These are phyloP conservation scores for Junonia oenone DNA, from an alignment of 2,888 invertebrate species.

Conservation along the genomic window DNA sequence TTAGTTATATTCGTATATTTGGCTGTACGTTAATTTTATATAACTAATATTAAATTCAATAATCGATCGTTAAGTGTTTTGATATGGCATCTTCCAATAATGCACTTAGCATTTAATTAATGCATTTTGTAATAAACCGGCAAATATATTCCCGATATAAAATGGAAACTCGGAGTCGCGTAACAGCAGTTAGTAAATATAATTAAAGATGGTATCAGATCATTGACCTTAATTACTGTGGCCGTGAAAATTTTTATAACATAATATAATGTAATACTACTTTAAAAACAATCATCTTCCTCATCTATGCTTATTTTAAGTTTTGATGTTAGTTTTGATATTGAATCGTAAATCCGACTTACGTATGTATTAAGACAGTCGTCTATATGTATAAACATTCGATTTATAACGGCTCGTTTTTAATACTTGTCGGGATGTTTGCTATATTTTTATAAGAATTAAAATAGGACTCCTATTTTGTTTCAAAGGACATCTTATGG, in stretches of 20 bases:
- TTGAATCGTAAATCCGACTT: background rate
- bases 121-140: constrained; percentile 21
- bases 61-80: constrained; percentile 25
- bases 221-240: constrained; percentile 13
- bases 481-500: too few relatives aligned
- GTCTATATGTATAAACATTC: too few relatives aligned
- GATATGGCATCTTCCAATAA: constrained; percentile 7
- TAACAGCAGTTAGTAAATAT: constrained; percentile 21
- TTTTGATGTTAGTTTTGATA: background rate
- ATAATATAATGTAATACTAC: background rate
- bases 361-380: too few relatives aligned
- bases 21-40: background rate
- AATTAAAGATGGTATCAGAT: constrained; percentile 28
- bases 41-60: background rate
- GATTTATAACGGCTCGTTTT: too few relatives aligned
- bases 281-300: background rate
- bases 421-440: too few relatives aligned
- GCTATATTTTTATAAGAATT: too few relatives aligned
- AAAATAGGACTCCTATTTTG: too few relatives aligned
- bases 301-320: background rate
- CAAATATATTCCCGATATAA: constrained; percentile 17
- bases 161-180: constrained; percentile 24
- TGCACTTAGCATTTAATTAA: constrained; percentile 6
- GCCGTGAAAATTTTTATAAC: background rate
- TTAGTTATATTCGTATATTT: background rate